Evolutionary conservation across 30 jellyfish, hydroid and myxozoan genomes (phyloP).

Genomic region (Aurelia sp.): DNA sequence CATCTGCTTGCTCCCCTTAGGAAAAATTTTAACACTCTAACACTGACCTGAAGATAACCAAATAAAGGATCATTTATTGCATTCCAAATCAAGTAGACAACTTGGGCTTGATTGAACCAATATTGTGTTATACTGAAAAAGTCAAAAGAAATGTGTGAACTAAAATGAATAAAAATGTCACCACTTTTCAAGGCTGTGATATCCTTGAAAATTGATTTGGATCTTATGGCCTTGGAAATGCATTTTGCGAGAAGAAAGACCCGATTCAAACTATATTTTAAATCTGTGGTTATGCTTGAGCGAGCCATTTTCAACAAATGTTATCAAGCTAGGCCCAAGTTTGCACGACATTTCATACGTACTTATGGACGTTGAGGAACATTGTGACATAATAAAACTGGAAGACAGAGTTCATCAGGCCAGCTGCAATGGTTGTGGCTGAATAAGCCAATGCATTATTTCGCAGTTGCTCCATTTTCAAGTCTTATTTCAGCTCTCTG

Average conservation of each 20-base stretch:
- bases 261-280: too few relatives aligned
- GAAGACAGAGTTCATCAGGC: conserved; percentile 84
- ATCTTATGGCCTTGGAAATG: too few relatives aligned
- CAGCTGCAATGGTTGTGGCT: conserved; percentile 88
- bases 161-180: too few relatives aligned
- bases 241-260: too few relatives aligned
- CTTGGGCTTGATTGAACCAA: conserved; percentile 90
- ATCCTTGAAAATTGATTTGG: too few relatives aligned
- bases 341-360: neutral
- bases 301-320: too few relatives aligned
- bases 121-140: conserved; percentile 68
- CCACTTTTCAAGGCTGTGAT: too few relatives aligned
- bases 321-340: too few relatives aligned
- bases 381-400: conserved; percentile 90
- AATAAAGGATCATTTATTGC: conserved; percentile 90
- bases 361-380: conserved; percentile 83
- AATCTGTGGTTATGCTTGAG: too few relatives aligned
- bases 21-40: neutral
- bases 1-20: too few relatives aligned
- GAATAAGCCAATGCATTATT: conserved; percentile 79
- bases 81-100: conserved; percentile 84
- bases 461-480: conserved; percentile 16
- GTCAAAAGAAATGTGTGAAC: too few relatives aligned
- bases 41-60: conserved; percentile 86
- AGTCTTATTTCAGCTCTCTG: too few relatives aligned